Base-by-base conservation (phyloP, 2,797 vertebrate genomes). In the Chloroceryle inda region DNA sequence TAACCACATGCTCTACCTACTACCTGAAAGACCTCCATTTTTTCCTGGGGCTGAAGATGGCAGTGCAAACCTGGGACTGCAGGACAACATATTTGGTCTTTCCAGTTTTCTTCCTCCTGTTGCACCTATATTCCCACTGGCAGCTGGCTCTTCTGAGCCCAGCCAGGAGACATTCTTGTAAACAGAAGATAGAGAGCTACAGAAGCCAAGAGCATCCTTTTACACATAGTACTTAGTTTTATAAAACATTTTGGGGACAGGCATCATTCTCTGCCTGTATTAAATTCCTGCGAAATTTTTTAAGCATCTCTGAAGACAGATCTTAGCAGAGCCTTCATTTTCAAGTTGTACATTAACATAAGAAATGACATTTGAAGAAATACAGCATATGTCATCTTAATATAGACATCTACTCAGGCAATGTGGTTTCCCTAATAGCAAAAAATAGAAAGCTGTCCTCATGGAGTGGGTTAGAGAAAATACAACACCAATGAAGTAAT, bases 311-410 rank as follows among this genome's bases (percentile, higher is more conserved):
- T 62, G 62, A 93, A 79, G 67, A 59, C 59, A 85, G 62, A 11
- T 91, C 22, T 88, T 89, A 58, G 42, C 69, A 88, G 45, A 74
- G 5, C 24, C 61, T 86, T 89, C 37, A 26, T 82, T 85, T 82
- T 80, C 58, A 81, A 83, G 21, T 45, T 88, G 45, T 55, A 81
- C 50, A 45, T 92, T 66, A 78, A 45, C 26, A 18, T 40, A 83
- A 64, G 73, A 75, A 66, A 71, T 73, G 22, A 68, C 88, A 89
- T 85, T 68, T 94, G 73, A 93, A 93, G 76, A 92, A 96, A 61
- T 31, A 71, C 59, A 64, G 64, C 64, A 69, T 61, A 53, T 47
- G 53, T 77, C 79, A 59, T 75, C 66, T 77, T 92, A 78, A 89
- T 58, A 94, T 23, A 93, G 76, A 75, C 18, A 27, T 88, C 68